Evolutionary conservation across 2,113 vertebrate genomes (phyloP).

Genomic region (Caracal caracal): DNA sequence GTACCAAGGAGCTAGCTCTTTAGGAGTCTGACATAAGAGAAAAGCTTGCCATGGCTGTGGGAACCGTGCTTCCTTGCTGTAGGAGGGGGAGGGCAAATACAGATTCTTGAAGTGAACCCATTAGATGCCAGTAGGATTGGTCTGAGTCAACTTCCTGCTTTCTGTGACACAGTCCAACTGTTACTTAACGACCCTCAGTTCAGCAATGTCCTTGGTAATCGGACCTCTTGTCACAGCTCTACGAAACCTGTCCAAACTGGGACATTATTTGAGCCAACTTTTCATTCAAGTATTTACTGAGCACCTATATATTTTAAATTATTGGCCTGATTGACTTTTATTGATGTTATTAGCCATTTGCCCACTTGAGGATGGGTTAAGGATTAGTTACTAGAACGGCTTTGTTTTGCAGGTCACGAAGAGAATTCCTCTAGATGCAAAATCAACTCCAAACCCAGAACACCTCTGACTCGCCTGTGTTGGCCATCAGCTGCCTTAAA

Average conservation of each 20-base stretch:
- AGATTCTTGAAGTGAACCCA: background rate
- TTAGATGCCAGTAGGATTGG: background rate
- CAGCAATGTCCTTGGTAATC: background rate
- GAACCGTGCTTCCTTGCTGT: background rate
- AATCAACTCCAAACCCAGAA: slow-evolving; percentile 71
- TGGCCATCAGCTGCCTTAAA: slow-evolving; percentile 79
- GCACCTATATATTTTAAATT: background rate
- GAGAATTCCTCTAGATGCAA: slow-evolving; percentile 75
- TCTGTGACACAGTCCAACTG: background rate
- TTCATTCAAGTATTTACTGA: background rate
- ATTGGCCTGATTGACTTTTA: background rate
- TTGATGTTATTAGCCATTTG: background rate
- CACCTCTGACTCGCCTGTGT: slow-evolving; percentile 51
- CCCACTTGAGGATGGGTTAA: background rate
- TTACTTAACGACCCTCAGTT: background rate
- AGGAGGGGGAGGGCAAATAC: background rate
- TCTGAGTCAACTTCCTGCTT: background rate
- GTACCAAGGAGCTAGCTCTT: background rate
- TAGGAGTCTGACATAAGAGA: background rate
- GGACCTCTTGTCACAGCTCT: background rate
- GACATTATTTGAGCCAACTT: background rate
- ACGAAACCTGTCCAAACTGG: background rate
- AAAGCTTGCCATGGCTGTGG: background rate
- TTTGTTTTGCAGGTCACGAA: slow-evolving; percentile 86
- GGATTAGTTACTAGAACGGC: slow-evolving; percentile 70